These are phyloP conservation scores for Garra rufa DNA, from an alignment of 2,113 vertebrate genomes.

Conservation along the genomic window DNA sequence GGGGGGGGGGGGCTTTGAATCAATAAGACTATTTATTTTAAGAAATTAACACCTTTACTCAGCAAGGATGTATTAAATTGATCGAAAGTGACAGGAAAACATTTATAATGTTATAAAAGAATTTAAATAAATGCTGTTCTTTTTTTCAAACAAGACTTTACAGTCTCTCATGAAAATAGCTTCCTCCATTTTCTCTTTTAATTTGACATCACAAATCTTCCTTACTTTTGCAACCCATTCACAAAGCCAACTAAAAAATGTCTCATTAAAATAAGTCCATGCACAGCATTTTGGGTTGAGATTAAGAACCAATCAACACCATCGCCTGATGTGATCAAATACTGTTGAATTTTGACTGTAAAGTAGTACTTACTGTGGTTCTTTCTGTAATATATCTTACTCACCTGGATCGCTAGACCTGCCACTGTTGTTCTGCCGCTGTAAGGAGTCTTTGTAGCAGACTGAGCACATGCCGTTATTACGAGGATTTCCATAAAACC, in stretches of 20 bases:
- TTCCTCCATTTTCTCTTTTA: too few species aligned
- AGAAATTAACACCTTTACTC: too few species aligned
- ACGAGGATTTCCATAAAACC: conserved; percentile 88
- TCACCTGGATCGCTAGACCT: conserved; percentile 87
- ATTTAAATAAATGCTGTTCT: too few species aligned
- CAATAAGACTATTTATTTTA: too few species aligned
- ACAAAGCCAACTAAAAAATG: neutral
- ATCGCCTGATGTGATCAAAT: neutral
- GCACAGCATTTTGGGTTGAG: neutral
- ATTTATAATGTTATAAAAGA: too few species aligned
- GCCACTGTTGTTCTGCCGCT: conserved; percentile 85
- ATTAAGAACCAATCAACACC: neutral
- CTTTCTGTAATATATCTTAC: conserved; percentile 38
- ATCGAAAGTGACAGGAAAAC: too few species aligned
- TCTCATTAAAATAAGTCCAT: neutral
- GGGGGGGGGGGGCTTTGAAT: too few species aligned
- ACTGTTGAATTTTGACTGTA: neutral
- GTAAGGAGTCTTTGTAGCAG: conserved; percentile 90
- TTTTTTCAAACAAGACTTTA: too few species aligned
- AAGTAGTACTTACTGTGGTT: neutral
- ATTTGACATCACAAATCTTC: neutral
- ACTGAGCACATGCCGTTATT: conserved; percentile 90
- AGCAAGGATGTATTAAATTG: too few species aligned
- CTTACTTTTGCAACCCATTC: neutral
- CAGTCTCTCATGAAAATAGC: too few species aligned